phyloP scores from a whole-genome alignment of 2,888 invertebrate genomes.

The Chrysolina americana region DNA sequence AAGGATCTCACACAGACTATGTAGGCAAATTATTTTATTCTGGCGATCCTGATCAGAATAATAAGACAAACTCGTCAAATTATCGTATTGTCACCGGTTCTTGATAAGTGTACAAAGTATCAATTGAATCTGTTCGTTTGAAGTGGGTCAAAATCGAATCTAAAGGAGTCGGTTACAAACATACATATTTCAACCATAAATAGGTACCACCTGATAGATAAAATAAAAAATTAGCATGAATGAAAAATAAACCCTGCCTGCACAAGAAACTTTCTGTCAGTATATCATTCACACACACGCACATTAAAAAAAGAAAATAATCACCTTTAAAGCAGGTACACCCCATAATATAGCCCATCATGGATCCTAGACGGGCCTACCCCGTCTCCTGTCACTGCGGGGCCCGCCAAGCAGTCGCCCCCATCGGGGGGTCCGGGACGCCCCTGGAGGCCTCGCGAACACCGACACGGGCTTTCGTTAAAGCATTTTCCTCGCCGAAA shows the following conservation, averaged over 20 bases:
- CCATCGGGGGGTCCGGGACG: conserved; percentile 45
- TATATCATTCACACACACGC: background rate
- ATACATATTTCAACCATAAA: too few relatives aligned
- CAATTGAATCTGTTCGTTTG: too few relatives aligned
- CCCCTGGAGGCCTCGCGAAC: conserved; percentile 46
- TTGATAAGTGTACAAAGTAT: too few relatives aligned
- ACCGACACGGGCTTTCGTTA: conserved; percentile 23
- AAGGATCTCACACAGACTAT: too few relatives aligned
- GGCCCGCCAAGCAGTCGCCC: conserved; percentile 41
- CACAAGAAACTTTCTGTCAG: background rate
- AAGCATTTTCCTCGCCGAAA: conserved; percentile 2
- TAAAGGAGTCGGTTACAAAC: too few relatives aligned
- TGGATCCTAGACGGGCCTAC: conserved; percentile 72
- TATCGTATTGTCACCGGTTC: too few relatives aligned
- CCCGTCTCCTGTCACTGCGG: conserved; percentile 43
- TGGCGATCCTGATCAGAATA: too few relatives aligned
- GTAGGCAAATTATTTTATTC: too few relatives aligned
- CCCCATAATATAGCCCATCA: conserved; percentile 96
- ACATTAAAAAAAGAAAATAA: conserved; percentile 12
- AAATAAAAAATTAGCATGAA: too few relatives aligned
- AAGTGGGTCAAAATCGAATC: too few relatives aligned
- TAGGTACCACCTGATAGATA: too few relatives aligned
- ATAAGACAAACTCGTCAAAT: too few relatives aligned
- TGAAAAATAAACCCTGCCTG: background rate
- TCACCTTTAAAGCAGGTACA: conserved; percentile 93